phyloP scores from a whole-genome alignment of 2,113 vertebrate species.

The Brachyhypopomus gauderio region DNA sequence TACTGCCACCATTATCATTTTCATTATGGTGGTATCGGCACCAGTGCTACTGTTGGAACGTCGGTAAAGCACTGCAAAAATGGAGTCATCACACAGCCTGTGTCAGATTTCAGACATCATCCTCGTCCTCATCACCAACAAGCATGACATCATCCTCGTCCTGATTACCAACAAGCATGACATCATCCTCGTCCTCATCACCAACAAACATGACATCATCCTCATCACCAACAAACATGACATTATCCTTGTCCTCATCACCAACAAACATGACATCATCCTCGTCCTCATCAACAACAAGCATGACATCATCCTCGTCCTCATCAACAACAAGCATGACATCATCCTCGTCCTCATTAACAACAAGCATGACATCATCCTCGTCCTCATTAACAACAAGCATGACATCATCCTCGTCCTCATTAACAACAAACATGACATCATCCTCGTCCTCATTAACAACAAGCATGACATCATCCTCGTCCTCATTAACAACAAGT shows the following conservation, averaged over 20 bases:
- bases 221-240: no score
- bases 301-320: neutral
- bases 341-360: no score
- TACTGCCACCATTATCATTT: slow-evolving; percentile 1
- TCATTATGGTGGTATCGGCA: slow-evolving; percentile 6
- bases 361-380: slow-evolving; percentile 2
- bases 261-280: neutral
- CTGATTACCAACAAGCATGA: no score
- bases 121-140: neutral
- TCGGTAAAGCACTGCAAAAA: neutral
- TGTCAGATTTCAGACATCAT: neutral
- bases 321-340: no score
- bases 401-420: no score
- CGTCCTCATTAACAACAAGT: neutral
- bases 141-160: no score
- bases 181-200: neutral
- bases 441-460: neutral
- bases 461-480: no score
- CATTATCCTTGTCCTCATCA: neutral
- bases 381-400: no score
- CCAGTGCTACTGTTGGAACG: neutral
- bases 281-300: neutral
- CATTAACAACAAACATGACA: no score
- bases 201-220: slow-evolving; percentile 14
- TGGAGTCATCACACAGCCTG: neutral